Evolutionary conservation across 2,113 vertebrate genomes (phyloP).

Genomic region (Emberiza fucata): DNA sequence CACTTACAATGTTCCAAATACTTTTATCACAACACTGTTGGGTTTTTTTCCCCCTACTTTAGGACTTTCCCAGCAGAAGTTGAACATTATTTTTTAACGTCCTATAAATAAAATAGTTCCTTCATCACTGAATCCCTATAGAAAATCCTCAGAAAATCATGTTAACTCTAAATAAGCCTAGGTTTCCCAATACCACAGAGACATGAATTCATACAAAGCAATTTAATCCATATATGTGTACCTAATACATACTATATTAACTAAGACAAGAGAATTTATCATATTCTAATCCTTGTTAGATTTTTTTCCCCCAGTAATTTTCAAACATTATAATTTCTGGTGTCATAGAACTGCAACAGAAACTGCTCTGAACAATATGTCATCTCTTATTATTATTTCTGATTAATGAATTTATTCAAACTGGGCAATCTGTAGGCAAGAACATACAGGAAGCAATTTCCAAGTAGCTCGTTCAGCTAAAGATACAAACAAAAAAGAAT

Average conservation of each 20-base stretch:
- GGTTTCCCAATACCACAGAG: neutral
- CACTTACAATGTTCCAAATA: neutral
- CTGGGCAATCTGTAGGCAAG: neutral
- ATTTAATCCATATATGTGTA: neutral
- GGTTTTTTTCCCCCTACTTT: neutral
- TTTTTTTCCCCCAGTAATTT: neutral
- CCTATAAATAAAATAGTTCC: neutral
- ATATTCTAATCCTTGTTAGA: neutral
- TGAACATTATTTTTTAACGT: neutral
- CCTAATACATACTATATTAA: neutral
- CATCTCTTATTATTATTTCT: neutral
- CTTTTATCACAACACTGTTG: neutral
- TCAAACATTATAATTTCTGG: neutral
- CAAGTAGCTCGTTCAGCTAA: neutral
- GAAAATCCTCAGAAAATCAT: neutral
- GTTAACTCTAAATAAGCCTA: neutral
- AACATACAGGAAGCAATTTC: neutral
- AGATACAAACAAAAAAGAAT: neutral
- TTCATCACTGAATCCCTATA: neutral
- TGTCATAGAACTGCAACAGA: neutral
- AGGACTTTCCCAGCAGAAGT: neutral
- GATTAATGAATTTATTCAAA: neutral
- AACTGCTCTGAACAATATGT: neutral
- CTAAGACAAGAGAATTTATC: neutral
- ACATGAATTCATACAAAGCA: neutral